Conservation (phyloP, 2,888 invertebrate genomes). For the Ochropacha duplaris region DNA sequence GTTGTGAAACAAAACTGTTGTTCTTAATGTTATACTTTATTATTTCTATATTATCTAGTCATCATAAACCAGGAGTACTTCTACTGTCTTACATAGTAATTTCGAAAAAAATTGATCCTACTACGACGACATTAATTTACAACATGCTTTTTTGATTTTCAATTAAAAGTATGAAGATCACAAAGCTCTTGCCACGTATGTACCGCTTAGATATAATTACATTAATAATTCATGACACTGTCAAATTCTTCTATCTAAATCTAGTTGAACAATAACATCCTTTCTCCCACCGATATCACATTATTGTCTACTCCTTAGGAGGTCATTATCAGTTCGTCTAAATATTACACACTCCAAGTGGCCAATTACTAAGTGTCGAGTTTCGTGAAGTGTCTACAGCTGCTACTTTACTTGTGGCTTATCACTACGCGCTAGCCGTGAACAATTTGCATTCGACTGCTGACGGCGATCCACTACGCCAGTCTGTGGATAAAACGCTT, state of each 20-base stretch:
- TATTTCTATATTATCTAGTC: neutral
- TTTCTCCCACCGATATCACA: conserved; percentile 1
- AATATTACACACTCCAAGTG: neutral
- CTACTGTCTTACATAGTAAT: neutral
- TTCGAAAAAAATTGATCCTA: neutral
- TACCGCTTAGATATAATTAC: neutral
- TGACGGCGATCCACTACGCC: neutral
- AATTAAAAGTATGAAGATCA: too few relatives aligned
- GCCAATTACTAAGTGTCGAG: conserved; percentile 2
- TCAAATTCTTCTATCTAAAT: neutral
- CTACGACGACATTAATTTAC: neutral
- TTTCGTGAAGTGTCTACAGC: conserved; percentile 1
- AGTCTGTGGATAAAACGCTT: neutral
- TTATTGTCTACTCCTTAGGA: neutral
- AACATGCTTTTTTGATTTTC: neutral
- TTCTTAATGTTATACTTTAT: neutral
- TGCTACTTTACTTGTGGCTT: neutral
- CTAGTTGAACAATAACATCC: neutral
- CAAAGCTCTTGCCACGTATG: neutral
- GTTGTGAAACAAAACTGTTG: neutral
- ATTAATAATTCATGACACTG: neutral
- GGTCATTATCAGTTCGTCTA: conserved; percentile 2
- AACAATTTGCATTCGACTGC: neutral
- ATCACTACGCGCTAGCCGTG: neutral
- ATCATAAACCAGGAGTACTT: neutral